Conservation (phyloP, 2,113 vertebrate species). For the Paracanthobrama guichenoti region DNA sequence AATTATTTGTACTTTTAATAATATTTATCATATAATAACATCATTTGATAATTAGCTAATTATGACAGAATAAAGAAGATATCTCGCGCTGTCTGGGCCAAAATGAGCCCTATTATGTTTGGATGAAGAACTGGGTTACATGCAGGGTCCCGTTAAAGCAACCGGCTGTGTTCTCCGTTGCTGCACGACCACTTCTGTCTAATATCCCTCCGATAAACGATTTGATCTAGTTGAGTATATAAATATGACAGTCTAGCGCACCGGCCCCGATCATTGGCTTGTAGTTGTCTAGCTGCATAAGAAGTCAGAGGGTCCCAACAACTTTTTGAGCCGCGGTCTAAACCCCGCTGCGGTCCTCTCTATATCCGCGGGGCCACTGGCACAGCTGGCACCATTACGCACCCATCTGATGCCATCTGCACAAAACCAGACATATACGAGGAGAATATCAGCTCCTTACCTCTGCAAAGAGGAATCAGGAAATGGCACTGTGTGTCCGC, state of each 20-base stretch:
- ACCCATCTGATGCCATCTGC: slow-evolving; percentile 1
- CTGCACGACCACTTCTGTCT: neutral
- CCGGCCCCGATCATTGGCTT: neutral
- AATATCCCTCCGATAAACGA: neutral
- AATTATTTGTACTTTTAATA: neutral
- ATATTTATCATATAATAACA: no score
- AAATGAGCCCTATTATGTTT: slow-evolving; percentile 9
- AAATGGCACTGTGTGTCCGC: neutral
- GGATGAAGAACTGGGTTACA: slow-evolving; percentile 30
- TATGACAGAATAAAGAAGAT: neutral
- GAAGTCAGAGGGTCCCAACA: slow-evolving; percentile 32
- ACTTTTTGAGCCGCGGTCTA: slow-evolving; percentile 47
- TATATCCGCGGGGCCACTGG: slow-evolving; percentile 1
- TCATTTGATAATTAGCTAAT: neutral
- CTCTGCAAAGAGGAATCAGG: slow-evolving; percentile 34
- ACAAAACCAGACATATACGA: neutral
- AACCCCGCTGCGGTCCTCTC: neutral
- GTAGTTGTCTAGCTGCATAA: neutral
- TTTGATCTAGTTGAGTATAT: neutral
- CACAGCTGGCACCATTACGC: slow-evolving; percentile 7
- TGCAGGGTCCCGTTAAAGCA: neutral
- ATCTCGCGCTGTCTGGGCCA: neutral
- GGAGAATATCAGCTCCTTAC: slow-evolving; percentile 32
- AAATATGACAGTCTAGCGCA: neutral
- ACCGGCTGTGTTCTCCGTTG: slow-evolving; percentile 7